Base-by-base conservation (phyloP, 1,140 invertebrate genomes). In the Dinoponera quadriceps region DNA sequence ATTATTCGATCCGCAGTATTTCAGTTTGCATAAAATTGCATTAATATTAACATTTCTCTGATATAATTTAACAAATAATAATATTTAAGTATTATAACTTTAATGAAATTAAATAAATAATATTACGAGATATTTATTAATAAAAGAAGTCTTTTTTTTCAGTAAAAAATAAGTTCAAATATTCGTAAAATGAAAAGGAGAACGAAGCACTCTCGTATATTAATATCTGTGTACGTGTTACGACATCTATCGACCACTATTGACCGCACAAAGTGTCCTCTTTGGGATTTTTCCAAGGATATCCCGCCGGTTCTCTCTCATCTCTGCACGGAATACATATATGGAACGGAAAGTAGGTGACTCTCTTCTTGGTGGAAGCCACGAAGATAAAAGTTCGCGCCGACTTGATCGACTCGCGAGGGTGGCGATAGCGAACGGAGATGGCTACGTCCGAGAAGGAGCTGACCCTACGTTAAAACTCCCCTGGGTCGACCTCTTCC, bases 401-500 rank as follows among this genome's bases (percentile, higher is more conserved):
- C 59, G 57, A 66, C 72, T 83, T 84, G 86, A 84, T 88, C 81
- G 86, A 86, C 77, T 86, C 51, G 74, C 27, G 59, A 49, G 62
- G 25, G 25, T 69, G 57, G 82, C 25, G 69, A 55, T 68, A 68
- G 68, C 14, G 27, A 71, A 85, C 59, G 33, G 55, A 57, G 65
- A 44, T 75, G 51, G 59, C 44, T 68, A 75, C 69, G 57, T 68
- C 57, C 54, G 22, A 20, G 51, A 44, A 82, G 80, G 82, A 81
- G 85, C 89, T 92, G 91, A 92, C 90, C 91, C 87, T 92, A 91
- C 88, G 90, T 92, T 92, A 91, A 90, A 91, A 91, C 86, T 91
- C 88, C 82, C 90, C 63, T 22, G 90, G 66, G 87, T 78, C 81
- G 78, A 85, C 38, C 27, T 55, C 27, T 57, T 20, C 75, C 57